Evolutionary conservation across 2,797 vertebrate genomes (phyloP).

Genomic region (Columba guinea): DNA sequence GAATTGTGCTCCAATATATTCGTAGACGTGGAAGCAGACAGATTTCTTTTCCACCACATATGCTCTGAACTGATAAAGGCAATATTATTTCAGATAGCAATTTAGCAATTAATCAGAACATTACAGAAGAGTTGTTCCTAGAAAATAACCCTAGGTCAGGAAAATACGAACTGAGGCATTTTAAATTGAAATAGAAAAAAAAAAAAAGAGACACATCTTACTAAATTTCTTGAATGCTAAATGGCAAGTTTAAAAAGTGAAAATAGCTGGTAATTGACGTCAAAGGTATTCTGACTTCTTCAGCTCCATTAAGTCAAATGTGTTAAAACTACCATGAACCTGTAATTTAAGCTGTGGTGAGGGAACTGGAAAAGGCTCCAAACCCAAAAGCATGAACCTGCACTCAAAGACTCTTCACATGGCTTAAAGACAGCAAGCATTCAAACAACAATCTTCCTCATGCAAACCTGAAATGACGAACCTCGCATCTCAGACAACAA

Average conservation of each 20-base stretch:
- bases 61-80: neutral
- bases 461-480: neutral
- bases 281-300: neutral
- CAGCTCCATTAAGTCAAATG: neutral
- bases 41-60: neutral
- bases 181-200: neutral
- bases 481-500: neutral
- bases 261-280: neutral
- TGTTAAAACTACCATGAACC: neutral
- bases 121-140: neutral
- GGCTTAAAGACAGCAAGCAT: neutral
- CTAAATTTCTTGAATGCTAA: neutral
- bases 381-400: neutral
- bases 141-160: neutral
- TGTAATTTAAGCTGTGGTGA: neutral
- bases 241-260: neutral
- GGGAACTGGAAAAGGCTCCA: neutral
- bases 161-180: neutral
- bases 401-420: neutral
- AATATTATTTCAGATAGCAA: neutral
- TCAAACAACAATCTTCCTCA: neutral
- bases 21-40: neutral
- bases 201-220: neutral
- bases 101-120: neutral
- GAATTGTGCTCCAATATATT: neutral